phyloP scores from a whole-genome alignment of 2,797 vertebrate species.

The Mormyrus hasselquistii region DNA sequence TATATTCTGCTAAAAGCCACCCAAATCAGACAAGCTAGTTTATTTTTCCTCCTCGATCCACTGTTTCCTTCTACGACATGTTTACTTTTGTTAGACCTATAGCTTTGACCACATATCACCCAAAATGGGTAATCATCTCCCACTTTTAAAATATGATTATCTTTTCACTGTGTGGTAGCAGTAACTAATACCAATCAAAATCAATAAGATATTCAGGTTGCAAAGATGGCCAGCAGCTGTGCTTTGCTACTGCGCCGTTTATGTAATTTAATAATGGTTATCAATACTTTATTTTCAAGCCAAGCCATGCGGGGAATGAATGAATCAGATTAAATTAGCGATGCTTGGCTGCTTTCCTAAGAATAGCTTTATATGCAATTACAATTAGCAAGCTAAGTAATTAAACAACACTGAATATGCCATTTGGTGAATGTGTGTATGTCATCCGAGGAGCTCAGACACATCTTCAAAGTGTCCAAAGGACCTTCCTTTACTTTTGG shows the following conservation, averaged over 20 bases:
- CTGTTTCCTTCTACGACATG: not conserved
- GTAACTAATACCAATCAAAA: constrained; percentile 68
- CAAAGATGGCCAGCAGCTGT: constrained; percentile 63
- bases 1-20: not conserved
- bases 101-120: not conserved
- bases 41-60: not conserved
- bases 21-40: not conserved
- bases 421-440: constrained; percentile 57
- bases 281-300: constrained; percentile 72
- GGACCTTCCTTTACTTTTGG: not conserved
- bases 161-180: constrained; percentile 47
- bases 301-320: constrained; percentile 61
- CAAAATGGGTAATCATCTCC: not conserved
- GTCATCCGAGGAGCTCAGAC: constrained; percentile 53
- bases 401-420: constrained; percentile 59
- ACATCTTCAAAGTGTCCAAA: constrained; percentile 28
- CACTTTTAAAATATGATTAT: constrained; percentile 2
- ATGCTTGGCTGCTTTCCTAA: constrained; percentile 55
- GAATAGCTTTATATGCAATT: constrained; percentile 58
- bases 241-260: constrained; percentile 57
- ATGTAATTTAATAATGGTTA: constrained; percentile 66
- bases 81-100: not conserved
- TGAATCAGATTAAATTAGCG: constrained; percentile 63
- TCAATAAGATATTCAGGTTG: constrained; percentile 67
- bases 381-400: constrained; percentile 64